A percentile compares a stretch with the other conserved stretches of the same genome.
Conservation (phyloP, 64 coral and sea anemone genomes). For the Orbicella faveolata region DNA sequence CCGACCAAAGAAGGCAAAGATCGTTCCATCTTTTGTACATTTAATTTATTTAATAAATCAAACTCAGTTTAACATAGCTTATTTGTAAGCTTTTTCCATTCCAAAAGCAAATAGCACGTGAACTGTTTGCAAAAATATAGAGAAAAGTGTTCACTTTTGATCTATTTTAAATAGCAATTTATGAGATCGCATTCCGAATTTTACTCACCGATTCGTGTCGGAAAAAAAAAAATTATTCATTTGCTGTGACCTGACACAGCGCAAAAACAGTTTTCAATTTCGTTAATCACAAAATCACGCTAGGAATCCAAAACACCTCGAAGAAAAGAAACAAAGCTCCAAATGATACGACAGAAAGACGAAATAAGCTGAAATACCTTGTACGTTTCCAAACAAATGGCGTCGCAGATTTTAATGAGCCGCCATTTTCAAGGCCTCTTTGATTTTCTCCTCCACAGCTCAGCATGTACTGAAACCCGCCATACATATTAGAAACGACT, state of each 20-base stretch:
- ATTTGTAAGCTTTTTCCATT: no score
- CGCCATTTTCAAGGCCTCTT: neutral
- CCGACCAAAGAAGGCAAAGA: no score
- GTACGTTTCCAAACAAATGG: slow-evolving; percentile 54
- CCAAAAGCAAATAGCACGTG: no score
- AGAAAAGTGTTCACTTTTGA: no score
- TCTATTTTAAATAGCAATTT: no score
- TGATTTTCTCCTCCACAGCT: slow-evolving; percentile 44
- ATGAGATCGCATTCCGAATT: no score
- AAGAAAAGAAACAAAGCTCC: neutral
- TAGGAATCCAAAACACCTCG: neutral
- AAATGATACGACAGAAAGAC: neutral
- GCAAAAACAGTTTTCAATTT: neutral
- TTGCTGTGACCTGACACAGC: neutral
- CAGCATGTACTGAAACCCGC: slow-evolving; percentile 70
- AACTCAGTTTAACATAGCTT: no score
- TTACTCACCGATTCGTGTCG: no score
- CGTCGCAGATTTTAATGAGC: slow-evolving; percentile 7
- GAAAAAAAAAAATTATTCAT: no score
- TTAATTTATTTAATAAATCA: neutral
- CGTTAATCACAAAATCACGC: neutral
- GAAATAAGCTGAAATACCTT: slow-evolving; percentile 11
- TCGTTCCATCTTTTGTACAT: neutral
- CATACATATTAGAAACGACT: slow-evolving; percentile 63
- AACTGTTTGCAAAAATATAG: no score